These are phyloP conservation scores for Nomada ferruginata DNA, from an alignment of 2,888 invertebrate species.

Conservation along the genomic window DNA sequence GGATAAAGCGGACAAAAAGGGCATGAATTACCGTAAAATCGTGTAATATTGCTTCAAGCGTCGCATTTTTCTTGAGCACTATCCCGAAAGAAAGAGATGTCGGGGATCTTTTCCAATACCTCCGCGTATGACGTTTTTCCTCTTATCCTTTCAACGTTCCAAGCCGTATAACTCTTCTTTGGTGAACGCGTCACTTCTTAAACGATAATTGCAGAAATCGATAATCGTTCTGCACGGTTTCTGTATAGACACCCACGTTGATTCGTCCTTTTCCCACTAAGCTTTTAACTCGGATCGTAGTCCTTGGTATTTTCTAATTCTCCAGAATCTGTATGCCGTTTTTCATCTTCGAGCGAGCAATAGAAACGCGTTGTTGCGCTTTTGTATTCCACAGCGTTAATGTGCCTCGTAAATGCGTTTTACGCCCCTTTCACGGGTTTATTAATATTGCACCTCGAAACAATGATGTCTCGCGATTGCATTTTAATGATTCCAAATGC, in stretches of 20 bases:
- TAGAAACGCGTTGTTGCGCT: not conserved
- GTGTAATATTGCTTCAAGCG: conserved; percentile 39
- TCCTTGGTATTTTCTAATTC: not conserved
- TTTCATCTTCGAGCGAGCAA: too few species aligned
- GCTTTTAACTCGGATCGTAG: not conserved
- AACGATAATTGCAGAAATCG: not conserved
- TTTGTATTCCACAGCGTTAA: not conserved
- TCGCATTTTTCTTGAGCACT: conserved; percentile 52
- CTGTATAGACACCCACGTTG: not conserved
- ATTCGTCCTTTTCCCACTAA: not conserved
- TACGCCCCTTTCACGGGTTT: not conserved
- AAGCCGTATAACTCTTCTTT: not conserved
- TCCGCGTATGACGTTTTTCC: not conserved
- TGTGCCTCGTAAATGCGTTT: not conserved
- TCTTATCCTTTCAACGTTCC: not conserved
- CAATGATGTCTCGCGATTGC: conserved; percentile 4
- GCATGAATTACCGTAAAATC: conserved; percentile 64
- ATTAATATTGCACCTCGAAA: not conserved
- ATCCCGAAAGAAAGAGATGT: conserved; percentile 22
- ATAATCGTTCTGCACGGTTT: conserved; percentile 11
- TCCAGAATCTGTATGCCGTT: too few species aligned
- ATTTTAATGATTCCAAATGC: conserved; percentile 9
- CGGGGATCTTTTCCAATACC: conserved; percentile 3
- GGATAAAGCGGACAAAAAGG: not conserved
- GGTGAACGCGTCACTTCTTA: conserved; percentile 25